Evolutionary conservation across 2,113 vertebrate species (phyloP).

Genomic region (Ancistrus triradiatus): DNA sequence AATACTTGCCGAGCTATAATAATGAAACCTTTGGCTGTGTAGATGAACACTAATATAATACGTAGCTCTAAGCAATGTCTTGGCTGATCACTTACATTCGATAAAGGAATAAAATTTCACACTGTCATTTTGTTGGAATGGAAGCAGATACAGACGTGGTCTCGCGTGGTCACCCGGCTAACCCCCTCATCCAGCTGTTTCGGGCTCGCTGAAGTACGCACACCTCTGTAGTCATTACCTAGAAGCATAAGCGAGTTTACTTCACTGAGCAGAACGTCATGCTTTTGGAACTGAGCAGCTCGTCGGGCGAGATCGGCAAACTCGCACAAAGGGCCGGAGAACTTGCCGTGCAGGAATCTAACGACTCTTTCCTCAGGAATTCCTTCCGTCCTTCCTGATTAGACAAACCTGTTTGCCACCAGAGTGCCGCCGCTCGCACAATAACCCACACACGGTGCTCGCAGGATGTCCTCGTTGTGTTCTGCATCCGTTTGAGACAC

Average conservation of each 20-base stretch:
- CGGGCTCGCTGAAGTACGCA: not conserved
- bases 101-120: no score
- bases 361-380: not conserved
- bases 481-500: not conserved
- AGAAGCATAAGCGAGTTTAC: not conserved
- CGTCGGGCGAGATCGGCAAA: constrained; percentile 40
- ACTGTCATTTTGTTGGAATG: not conserved
- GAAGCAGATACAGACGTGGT: not conserved
- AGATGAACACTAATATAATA: no score
- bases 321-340: constrained; percentile 36
- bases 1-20: no score
- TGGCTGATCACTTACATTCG: no score
- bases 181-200: not conserved
- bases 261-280: constrained; percentile 20
- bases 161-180: not conserved
- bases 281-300: constrained; percentile 45
- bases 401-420: not conserved
- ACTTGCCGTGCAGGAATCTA: constrained; percentile 11
- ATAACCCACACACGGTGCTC: not conserved
- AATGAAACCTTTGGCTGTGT: no score
- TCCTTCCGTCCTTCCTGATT: constrained; percentile 16
- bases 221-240: constrained; percentile 44
- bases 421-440: not conserved
- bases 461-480: not conserved
- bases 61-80: no score